Evolutionary conservation across 1,140 invertebrate species (phyloP).

Genomic region (Penaeus vannamei): DNA sequence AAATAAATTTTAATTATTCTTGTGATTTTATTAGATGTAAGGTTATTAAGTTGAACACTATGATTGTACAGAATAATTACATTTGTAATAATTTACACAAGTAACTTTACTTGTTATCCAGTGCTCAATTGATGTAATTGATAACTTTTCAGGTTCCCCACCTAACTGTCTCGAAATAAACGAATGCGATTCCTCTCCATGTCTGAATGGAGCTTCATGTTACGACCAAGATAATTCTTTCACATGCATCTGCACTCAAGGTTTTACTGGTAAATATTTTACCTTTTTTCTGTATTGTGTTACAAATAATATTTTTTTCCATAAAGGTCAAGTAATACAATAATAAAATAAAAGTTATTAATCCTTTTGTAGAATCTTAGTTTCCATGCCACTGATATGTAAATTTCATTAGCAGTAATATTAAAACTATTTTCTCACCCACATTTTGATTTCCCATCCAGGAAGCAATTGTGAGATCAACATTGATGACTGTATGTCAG

Average conservation of each 20-base stretch:
- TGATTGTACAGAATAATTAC: too few species aligned
- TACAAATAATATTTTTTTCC: constrained; percentile 72
- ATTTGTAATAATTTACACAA: too few species aligned
- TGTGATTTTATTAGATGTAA: too few species aligned
- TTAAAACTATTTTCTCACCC: too few species aligned
- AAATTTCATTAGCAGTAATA: too few species aligned
- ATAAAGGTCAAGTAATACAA: too few species aligned
- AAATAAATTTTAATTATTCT: background rate
- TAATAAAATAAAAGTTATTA: too few species aligned
- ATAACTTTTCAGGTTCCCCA: constrained; percentile 50
- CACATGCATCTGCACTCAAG: constrained; percentile 69
- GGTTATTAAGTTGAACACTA: too few species aligned
- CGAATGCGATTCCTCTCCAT: constrained; percentile 84
- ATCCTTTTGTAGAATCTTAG: too few species aligned
- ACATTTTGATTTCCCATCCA: background rate
- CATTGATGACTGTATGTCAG: constrained; percentile 66
- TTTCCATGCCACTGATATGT: too few species aligned
- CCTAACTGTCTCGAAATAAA: constrained; percentile 54
- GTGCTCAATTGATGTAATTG: too few species aligned
- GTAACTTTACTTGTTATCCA: too few species aligned
- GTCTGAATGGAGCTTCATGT: constrained; percentile 87
- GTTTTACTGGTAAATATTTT: constrained; percentile 72
- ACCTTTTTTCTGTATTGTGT: constrained; percentile 84
- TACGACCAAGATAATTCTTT: constrained; percentile 72
- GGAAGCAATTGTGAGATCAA: constrained; percentile 58